These are phyloP conservation scores for Neosilurus mollespiculum DNA, from an alignment of 2,797 vertebrate genomes.

Conservation along the genomic window DNA sequence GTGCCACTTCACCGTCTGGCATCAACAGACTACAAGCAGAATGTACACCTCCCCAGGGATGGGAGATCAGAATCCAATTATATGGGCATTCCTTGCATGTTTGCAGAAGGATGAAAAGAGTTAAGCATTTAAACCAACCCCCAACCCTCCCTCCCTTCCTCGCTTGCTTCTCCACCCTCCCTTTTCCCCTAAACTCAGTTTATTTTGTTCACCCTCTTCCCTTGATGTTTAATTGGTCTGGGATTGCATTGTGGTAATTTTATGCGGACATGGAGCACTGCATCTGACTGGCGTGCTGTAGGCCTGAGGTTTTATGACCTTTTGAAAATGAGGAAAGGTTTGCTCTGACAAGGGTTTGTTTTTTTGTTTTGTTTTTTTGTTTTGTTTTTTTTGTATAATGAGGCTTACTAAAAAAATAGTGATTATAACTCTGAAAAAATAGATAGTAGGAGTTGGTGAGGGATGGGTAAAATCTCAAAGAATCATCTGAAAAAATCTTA, in stretches of 20 bases:
- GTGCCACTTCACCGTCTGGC: neutral
- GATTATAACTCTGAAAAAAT: neutral
- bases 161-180: constrained; percentile 10
- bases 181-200: constrained; percentile 60
- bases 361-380: neutral
- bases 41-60: constrained; percentile 52
- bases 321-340: constrained; percentile 47
- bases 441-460: neutral
- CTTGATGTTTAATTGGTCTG: constrained; percentile 64
- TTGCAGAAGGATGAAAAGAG: constrained; percentile 60
- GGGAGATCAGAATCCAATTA: constrained; percentile 67
- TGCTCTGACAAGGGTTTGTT: neutral
- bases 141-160: neutral
- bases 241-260: constrained; percentile 51
- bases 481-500: neutral
- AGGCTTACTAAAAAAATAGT: constrained; percentile 2
- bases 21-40: constrained; percentile 21
- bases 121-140: constrained; percentile 44
- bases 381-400: constrained; percentile 27
- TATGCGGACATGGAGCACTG: constrained; percentile 32
- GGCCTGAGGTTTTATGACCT: constrained; percentile 33
- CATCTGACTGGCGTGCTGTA: constrained; percentile 30
- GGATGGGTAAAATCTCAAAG: neutral
- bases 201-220: constrained; percentile 57
- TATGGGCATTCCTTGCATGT: constrained; percentile 68